Percentiles rank a stretch among this genome's conserved stretches.
These are phyloP conservation scores for Tauraco hartlaubi DNA, from an alignment of 2,797 vertebrate species.

Conservation along the genomic window DNA sequence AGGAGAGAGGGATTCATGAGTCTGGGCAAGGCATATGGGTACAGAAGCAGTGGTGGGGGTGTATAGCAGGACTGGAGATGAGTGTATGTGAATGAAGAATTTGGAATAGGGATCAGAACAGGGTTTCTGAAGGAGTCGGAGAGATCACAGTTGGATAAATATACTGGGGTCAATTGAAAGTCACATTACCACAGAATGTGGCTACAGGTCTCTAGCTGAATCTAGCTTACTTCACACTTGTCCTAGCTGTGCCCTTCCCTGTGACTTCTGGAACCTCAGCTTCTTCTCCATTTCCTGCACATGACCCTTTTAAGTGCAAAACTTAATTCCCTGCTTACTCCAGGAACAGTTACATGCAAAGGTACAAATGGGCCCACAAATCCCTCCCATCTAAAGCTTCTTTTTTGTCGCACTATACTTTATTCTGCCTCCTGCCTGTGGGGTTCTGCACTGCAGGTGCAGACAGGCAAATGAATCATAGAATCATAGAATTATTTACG, in stretches of 20 bases:
- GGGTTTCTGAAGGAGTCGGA: neutral
- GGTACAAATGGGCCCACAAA: neutral
- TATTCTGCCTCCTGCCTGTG: neutral
- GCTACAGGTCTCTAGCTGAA: neutral
- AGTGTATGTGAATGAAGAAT: neutral
- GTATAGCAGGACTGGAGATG: neutral
- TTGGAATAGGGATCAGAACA: neutral
- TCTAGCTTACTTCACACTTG: neutral
- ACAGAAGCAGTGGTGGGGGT: neutral
- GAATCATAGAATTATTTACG: neutral
- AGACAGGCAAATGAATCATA: neutral
- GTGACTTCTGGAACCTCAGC: neutral
- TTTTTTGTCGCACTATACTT: neutral
- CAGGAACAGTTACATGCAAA: neutral
- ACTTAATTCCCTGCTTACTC: neutral
- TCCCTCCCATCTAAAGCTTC: neutral
- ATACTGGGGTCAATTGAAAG: neutral
- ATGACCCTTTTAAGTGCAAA: neutral
- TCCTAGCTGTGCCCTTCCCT: neutral
- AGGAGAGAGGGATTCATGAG: neutral
- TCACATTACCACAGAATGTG: neutral
- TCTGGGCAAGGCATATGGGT: neutral
- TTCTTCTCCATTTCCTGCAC: neutral
- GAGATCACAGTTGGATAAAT: neutral
- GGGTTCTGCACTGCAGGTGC: neutral